Evolutionary conservation across 2,113 vertebrate species (phyloP).

Genomic region (Dasypus novemcinctus): DNA sequence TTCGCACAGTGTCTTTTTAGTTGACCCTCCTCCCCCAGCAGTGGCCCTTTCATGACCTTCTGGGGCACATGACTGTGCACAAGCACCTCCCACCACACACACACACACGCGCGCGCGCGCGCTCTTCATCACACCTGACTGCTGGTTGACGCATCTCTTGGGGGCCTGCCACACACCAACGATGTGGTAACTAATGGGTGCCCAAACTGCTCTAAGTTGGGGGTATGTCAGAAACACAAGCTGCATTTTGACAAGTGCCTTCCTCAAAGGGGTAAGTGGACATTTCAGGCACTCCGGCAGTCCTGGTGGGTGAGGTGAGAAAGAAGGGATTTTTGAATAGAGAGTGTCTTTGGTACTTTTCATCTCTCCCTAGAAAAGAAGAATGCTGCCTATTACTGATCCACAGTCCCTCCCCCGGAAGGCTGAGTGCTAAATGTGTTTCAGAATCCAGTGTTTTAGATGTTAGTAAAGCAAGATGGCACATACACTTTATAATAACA

Average conservation of each 20-base stretch:
- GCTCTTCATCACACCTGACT: background rate
- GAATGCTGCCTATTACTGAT: background rate
- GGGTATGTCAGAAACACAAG: background rate
- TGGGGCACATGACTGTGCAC: background rate
- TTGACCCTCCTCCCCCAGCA: background rate
- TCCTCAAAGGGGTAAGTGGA: background rate
- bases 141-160: background rate
- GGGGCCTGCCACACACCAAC: background rate
- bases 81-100: background rate
- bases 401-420: background rate
- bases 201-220: background rate
- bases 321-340: conserved; percentile 28
- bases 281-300: background rate
- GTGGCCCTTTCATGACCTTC: conserved; percentile 12
- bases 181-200: background rate
- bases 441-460: background rate
- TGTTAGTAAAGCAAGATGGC: background rate
- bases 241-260: conserved; percentile 15
- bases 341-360: conserved; percentile 21
- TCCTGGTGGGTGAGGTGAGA: background rate
- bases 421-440: background rate
- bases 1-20: background rate
- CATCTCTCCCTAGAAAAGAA: background rate
- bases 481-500: background rate
- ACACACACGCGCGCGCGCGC: too few relatives aligned